Base-by-base conservation (phyloP, 1,140 invertebrate genomes). In the Microplitis mediator region DNA sequence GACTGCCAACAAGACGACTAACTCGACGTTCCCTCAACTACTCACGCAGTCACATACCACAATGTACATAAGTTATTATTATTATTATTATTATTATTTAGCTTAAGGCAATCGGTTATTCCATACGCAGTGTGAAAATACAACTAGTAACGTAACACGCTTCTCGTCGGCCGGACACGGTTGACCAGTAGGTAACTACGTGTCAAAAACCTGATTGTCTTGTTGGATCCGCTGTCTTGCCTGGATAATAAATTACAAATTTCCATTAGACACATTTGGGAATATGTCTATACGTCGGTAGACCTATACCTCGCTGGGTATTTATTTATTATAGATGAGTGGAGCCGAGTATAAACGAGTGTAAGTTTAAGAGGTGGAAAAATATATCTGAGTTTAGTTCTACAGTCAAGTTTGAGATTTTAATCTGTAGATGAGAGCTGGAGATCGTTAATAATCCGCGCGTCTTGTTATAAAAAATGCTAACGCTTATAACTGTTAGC, bases 151-250 rank as follows among this genome's bases (percentile, higher is more conserved):
- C 31, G 52, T 36, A 32, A 66, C 45, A 45, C 45, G 36, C n/a
- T 66, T 39, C 31, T 54, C 11, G 23, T 23, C 23, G 23, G 23
- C 2, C 23, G 51, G 52, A 56, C 4, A 54, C n/a, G 50, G 9
- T 58, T 36, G 50, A 58, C 52, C 54, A 60, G 66, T 68, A 58
- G 14, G 66, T 56, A 68, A 68, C 35, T 39, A 60, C 14, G 34
- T 68, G 66, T 68, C 66, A 68, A 68, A 60, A 68, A 68, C 35
- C 31, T 68, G 34, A 58, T 58, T 67, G 65, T 67, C 65, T 67
- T 50, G 65, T 67, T 67, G 35, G 62, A 58, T 23, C 16, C 23
- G 56, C 62, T 64, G 62, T 64, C 51, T 23, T 67, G 11, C 45
- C 23, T 31, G 52, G 65, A 67, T 67, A 58, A 58, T 68, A 68